Base-by-base conservation (phyloP, 2,888 invertebrate genomes). In the Drosophila birchii region DNA sequence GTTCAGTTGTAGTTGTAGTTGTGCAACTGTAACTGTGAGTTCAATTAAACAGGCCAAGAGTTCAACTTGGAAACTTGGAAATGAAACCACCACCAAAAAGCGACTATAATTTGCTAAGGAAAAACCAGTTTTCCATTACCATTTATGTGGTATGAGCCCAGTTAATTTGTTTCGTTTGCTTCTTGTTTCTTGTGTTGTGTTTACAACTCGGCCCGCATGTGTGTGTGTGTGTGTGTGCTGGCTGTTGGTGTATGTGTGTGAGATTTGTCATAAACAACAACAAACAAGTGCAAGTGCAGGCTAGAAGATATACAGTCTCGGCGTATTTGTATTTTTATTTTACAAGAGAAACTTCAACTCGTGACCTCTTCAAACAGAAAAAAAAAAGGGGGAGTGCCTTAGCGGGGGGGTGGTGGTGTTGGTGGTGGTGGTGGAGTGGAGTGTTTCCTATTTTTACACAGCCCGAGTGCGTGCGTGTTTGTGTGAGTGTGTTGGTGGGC, bases 401-500 rank as follows among this genome's bases (percentile, higher is more conserved):
- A 53, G 51, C 36, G 36, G 43, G 23, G 53, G 29, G 60, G 12
- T 26, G 54, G 47, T 43, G 60, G 26, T 20, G 54, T 54, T 6
- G 16, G 57, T 11, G 5, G 49, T 11, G 26, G 49, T 41, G 55
- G 16, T 44, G 56, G 49, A 38, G 72, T 76, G 85, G 78, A 86
- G 86, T 83, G 51, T 32, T 61, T 81, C 79, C 83, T 86, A 84
- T 86, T 84, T 86, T 78, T 86, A 84, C 63, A 85, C 75, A 78
- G 64, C 53, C 51, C 57, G 69, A 72, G 54, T 68, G 45, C 29
- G 56, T 70, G 34, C 61, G 47, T 63, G 45, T 57, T 47, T 71
- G 51, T 55, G 67, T n/a, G 64, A 43, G 51, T 43, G 60, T 49
- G 68, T 73, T 51, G 41, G 56, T 74, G 68, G 75, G 81, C 78